Evolutionary conservation across 2,113 vertebrate genomes (phyloP), one percentile per base, ranked within the genome.

Genomic region (Syrmaticus mikado): DNA sequence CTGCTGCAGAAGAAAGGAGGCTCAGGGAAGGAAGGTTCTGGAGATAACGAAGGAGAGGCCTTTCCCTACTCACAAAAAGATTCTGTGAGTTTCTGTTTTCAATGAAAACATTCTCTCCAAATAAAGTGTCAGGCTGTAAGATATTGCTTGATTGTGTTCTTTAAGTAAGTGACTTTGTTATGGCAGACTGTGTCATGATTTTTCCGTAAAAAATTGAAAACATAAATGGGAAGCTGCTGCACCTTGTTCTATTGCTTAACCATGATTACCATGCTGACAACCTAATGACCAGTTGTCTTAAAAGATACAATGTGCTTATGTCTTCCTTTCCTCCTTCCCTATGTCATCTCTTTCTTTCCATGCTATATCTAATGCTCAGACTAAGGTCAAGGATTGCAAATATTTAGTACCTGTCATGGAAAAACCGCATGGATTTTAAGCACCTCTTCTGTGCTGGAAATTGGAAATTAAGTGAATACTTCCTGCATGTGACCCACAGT

Each of bases 1-100:
- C 14, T 38, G 9, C 93, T 74, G 50, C 50, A 94, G 92, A 74
- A 97, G 84, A 64, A 97, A 97, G 85, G 97, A 97, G 68, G 87
- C 94, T 36, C 83, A 83, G 25, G 96, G 96, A 78, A 97, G 88
- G 40, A 87, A 34, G 45, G 45, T 76, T 68, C 81, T 97, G 92
- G 84, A 84, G 19, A 74, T 55, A 65, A 36, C 12, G 52, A 86
- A 52, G 17, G 91, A 81, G 16, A 60, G 28, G 13, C 32, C 36
- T 32, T 10, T 65, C 19, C 55, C 87, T 66, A 50, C 27, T 20
- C 70, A 30, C 0, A 13, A 61, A 5, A 90, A 28, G 11, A 57
- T 73, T 81, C 53, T 10, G 97, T 98, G 81, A 96, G 97, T 92
- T 67, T 65, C 9, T 7, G 11, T 81, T 75, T 25, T 40, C 0